phyloP scores from a whole-genome alignment of 2,113 vertebrate genomes.

The Lutjanus erythropterus region DNA sequence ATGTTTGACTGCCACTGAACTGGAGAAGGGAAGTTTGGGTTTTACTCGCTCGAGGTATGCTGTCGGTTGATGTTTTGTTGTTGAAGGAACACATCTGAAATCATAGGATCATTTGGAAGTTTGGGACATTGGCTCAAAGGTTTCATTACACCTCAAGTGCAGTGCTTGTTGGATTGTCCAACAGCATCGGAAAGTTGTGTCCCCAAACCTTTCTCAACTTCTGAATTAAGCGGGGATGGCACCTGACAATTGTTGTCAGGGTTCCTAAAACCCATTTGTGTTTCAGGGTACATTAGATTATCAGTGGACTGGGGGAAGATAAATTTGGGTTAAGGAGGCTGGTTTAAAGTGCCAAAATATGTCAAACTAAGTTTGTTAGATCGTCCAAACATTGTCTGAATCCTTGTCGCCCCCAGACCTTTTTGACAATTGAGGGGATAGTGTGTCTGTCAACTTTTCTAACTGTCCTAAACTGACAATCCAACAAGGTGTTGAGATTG shows the following conservation, averaged over 20 bases:
- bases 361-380: no score
- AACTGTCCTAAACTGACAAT: no score
- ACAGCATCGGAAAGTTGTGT: not conserved
- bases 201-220: not conserved
- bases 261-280: no score
- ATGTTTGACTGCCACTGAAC: no score
- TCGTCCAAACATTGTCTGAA: no score
- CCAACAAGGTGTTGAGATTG: no score
- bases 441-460: no score
- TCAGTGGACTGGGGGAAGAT: not conserved
- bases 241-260: not conserved
- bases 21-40: not conserved
- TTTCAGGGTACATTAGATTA: not conserved
- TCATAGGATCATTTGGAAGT: not conserved
- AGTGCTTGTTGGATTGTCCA: not conserved
- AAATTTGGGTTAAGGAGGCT: no score
- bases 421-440: no score
- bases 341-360: not conserved
- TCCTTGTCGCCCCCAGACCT: no score
- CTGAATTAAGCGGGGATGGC: no score
- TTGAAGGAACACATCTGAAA: not conserved
- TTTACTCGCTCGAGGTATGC: not conserved
- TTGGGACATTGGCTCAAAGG: not conserved
- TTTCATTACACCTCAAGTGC: constrained; percentile 16
- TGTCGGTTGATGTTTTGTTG: not conserved